These are phyloP conservation scores for Tangara arthus DNA, from an alignment of 2,797 vertebrate genomes.

Conservation along the genomic window DNA sequence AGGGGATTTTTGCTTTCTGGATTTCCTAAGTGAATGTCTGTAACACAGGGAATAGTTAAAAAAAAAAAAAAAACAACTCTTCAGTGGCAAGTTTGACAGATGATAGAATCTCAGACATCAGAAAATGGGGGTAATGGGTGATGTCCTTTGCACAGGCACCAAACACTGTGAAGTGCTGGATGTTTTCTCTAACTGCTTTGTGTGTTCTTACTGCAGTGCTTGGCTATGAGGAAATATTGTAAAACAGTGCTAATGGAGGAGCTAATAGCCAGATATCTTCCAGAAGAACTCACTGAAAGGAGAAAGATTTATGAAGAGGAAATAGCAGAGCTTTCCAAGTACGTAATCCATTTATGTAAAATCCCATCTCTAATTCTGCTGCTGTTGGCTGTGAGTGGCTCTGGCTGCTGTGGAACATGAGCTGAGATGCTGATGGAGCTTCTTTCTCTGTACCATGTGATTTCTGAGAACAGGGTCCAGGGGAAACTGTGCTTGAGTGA, in stretches of 20 bases:
- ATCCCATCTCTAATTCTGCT: background rate
- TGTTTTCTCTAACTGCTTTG: background rate
- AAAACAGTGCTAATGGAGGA: conserved; percentile 82
- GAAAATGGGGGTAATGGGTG: background rate
- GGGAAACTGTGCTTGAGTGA: background rate
- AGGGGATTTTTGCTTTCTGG: background rate
- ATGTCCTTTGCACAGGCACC: background rate
- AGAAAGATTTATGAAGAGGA: conserved; percentile 80
- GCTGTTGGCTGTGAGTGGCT: background rate
- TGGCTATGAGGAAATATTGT: conserved; percentile 78
- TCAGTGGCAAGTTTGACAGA: background rate
- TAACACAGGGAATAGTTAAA: background rate
- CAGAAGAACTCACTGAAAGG: conserved; percentile 79
- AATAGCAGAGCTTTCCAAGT: conserved; percentile 85
- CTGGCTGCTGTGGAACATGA: background rate
- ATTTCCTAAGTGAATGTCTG: background rate
- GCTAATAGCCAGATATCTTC: conserved; percentile 80
- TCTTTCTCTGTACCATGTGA: background rate
- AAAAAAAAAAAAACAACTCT: background rate
- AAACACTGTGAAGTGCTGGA: background rate
- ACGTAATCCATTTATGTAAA: conserved; percentile 52
- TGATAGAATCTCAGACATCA: background rate
- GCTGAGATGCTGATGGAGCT: background rate
- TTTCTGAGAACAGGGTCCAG: background rate
- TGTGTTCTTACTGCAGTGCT: conserved; percentile 67